phyloP scores from a whole-genome alignment of 2,888 invertebrate genomes.

The Noctua comes region DNA sequence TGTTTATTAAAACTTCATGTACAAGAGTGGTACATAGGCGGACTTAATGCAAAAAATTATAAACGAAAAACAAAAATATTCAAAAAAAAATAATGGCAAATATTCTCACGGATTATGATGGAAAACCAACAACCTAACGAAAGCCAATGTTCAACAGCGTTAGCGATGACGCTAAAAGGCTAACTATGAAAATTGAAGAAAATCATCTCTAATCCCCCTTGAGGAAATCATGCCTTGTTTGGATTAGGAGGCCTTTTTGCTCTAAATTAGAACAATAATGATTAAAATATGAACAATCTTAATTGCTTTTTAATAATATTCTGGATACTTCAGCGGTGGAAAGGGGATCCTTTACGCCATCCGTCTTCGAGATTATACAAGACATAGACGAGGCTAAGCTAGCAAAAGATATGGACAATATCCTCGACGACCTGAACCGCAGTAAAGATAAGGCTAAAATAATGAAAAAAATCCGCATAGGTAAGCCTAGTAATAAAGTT shows the following conservation, averaged over 20 bases:
- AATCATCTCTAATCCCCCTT: background rate
- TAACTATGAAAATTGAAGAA: background rate
- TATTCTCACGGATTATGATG: no score
- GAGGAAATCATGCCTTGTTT: background rate
- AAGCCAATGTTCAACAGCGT: background rate
- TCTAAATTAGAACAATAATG: no score
- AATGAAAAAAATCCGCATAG: constrained; percentile 30
- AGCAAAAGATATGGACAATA: constrained; percentile 49
- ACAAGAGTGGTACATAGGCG: no score
- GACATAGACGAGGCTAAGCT: constrained; percentile 51
- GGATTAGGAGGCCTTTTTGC: background rate
- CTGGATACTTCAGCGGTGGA: constrained; percentile 30
- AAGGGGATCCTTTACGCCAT: constrained; percentile 35
- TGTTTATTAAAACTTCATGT: no score
- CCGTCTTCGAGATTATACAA: constrained; percentile 43
- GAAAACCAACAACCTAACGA: no score
- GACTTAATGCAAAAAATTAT: no score
- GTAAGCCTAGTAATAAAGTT: constrained; percentile 15
- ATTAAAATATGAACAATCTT: no score
- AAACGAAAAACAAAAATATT: no score
- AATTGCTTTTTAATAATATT: background rate
- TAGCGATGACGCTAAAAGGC: background rate
- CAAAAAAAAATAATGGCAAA: no score
- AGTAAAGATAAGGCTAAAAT: constrained; percentile 31
- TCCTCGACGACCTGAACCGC: constrained; percentile 15